Percentiles rank a stretch among this genome's conserved stretches.
These are phyloP conservation scores for Hormaphis cornu DNA, from an alignment of 1,140 invertebrate genomes.

Conservation along the genomic window DNA sequence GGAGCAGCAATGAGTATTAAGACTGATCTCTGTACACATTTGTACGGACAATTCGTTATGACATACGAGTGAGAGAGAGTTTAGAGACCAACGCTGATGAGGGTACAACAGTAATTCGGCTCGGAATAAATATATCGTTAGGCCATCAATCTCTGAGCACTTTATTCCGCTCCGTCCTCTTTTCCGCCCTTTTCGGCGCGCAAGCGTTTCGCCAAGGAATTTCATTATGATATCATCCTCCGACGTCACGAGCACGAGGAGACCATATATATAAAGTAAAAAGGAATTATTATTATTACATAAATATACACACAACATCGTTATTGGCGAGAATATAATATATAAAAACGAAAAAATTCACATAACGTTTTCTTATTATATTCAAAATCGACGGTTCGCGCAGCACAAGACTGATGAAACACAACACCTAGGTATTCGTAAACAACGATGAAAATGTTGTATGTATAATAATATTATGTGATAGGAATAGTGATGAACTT, in stretches of 20 bases:
- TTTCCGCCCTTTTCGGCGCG: no score
- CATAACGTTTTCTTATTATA: background rate
- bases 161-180: background rate
- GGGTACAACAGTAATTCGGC: background rate
- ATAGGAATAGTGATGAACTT: no score
- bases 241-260: background rate
- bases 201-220: background rate
- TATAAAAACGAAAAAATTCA: background rate
- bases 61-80: background rate
- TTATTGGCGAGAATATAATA: no score
- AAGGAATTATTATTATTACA: background rate
- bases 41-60: conserved; percentile 1
- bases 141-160: conserved; percentile 1
- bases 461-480: no score
- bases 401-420: no score
- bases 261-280: background rate
- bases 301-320: no score
- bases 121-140: conserved; percentile 3
- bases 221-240: conserved; percentile 17
- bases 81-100: background rate
- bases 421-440: no score
- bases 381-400: no score
- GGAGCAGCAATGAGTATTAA: background rate
- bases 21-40: background rate
- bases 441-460: no score